Evolutionary conservation across 2,797 vertebrate species (phyloP).

Genomic region (Falco peregrinus): DNA sequence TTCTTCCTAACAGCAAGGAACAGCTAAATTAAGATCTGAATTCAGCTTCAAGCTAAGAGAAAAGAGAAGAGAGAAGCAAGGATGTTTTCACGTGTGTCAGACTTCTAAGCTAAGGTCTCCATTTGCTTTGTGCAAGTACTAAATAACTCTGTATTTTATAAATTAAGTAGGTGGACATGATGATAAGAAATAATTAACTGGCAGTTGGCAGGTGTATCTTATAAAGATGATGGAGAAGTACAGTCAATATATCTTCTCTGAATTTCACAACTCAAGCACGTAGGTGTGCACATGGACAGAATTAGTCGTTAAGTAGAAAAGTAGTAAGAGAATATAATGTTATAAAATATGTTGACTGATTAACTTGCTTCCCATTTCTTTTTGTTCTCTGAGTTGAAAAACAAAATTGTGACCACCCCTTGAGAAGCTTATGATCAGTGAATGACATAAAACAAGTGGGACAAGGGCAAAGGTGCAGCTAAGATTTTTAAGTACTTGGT

Average conservation of each 20-base stretch:
- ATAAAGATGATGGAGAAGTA: constrained; percentile 18
- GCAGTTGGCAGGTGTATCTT: constrained; percentile 37
- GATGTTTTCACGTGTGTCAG: constrained; percentile 17
- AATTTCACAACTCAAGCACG: constrained; percentile 36
- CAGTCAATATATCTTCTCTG: background rate
- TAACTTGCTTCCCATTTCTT: background rate
- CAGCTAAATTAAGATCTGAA: background rate
- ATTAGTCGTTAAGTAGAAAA: background rate
- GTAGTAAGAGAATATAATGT: constrained; percentile 12
- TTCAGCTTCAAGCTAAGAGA: background rate
- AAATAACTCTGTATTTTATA: constrained; percentile 53
- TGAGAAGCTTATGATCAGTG: background rate
- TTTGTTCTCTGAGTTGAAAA: background rate
- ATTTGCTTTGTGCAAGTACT: constrained; percentile 33
- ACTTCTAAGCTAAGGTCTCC: constrained; percentile 38
- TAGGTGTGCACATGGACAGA: constrained; percentile 35
- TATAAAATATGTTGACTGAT: constrained; percentile 8
- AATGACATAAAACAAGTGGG: background rate
- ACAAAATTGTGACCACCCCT: background rate
- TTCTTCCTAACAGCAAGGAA: background rate
- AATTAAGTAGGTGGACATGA: constrained; percentile 52
- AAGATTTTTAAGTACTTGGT: background rate
- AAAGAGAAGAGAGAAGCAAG: background rate
- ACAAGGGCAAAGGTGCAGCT: background rate
- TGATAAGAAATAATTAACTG: constrained; percentile 54